Evolutionary conservation across 2,797 vertebrate species (phyloP), one percentile per base, ranked within the genome.

Genomic region (Thalassophryne amazonica): DNA sequence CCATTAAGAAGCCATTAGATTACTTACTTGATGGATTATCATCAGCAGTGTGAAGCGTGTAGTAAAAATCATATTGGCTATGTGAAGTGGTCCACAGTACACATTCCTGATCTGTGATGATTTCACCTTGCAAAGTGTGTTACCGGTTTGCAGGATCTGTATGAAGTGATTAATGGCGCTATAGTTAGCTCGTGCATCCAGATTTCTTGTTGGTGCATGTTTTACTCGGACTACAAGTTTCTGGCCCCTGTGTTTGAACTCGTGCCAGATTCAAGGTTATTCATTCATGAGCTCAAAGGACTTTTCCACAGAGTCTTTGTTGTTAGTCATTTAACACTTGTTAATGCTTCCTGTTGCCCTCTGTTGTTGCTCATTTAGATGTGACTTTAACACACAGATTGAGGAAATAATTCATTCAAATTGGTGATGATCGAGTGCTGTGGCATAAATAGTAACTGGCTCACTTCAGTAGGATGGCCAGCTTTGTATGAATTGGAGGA

Each of bases 201-300:
- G 23, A 67, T 61, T 55, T 65, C 58, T 69, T 71, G 56, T 39
- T 75, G 46, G 85, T 90, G 89, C 74, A 91, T 88, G 80, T 88
- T 90, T 89, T 91, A 90, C 89, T 64, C 24, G 0, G 57, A 15
- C 38, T 24, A 17, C 29, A 49, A 47, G 60, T 48, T 45, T 67
- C 57, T 13, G 57, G 23, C 45, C 23, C 19, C 33, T 25, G 48
- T 64, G 46, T 78, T 56, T 73, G 37, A 58, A 59, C 39, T 33
- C 7, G 31, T 20, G 25, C 29, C 23, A 1, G 50, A 55, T 30
- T 30, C 30, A 17, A 52, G 24, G 61, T 83, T 80, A 82, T 71
- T 84, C 54, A 81, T 86, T 84, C 71, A 79, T 80, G 62, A 82
- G 60, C 58, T 60, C 2, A 11, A 21, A 35, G 28, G 31, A 61